Base-by-base conservation (phyloP, 2,113 vertebrate species). In the Chaenocephalus aceratus region DNA sequence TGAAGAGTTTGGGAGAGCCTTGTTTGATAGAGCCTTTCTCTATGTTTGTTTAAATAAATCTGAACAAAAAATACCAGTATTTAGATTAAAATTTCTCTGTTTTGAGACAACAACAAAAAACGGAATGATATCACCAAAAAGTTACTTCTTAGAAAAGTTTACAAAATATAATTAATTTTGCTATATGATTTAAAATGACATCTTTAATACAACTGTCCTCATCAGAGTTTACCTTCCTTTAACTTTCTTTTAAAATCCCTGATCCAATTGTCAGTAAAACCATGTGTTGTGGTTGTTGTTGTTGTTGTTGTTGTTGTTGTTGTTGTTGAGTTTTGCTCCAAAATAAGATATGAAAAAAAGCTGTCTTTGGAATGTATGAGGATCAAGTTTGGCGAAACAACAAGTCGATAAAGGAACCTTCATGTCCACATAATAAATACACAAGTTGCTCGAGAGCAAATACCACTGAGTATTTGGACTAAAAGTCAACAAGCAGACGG, bases 401-500 rank as follows among this genome's bases (percentile, higher is more conserved):
- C 34, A 49, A 26, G 45, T 0, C 4, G 14, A 44, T 2, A 46
- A n/a, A 49, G 10, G 8, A 58, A 49, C 12, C 63, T 13, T 68
- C 11, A 44, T 6, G 36, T 51, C 56, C 67, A 23, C 34, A n/a
- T 34, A 12, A 53, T 34, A 58, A 72, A 77, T 56, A 26, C n/a
- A 53, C 1, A 46, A 68, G 36, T 16, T 30, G 21, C 14, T 18
- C 11, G 66, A 23, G 45, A 30, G 30, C 70, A 76, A 84, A 82
- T 67, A 45, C 51, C 79, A 77, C 56, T 1, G 52, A 72, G 23
- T 49, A 23, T 68, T 30, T 8, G 26, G 68, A 36, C 9, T 5
- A 60, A 67, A 70, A 78, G 64, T 85, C 68, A 77, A 76, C 63
- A 58, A 62, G 71, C 74, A 65, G 72, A 72, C 15, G 34, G 15